These are phyloP conservation scores for Salvelinus fontinalis DNA, from an alignment of 2,113 vertebrate species.

Conservation along the genomic window DNA sequence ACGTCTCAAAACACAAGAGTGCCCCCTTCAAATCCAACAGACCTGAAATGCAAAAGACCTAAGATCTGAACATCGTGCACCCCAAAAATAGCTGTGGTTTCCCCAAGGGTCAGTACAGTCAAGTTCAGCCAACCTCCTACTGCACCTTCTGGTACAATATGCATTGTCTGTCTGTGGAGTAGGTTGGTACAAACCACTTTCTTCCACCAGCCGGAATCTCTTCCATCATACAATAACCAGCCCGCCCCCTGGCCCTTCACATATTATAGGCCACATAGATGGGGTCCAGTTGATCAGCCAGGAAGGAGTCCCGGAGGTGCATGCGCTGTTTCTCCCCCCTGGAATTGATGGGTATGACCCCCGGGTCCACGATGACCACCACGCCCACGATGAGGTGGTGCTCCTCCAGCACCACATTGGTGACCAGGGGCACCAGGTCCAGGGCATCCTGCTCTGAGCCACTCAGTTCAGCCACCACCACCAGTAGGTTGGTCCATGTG, in stretches of 20 bases:
- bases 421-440: conserved; percentile 94
- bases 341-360: conserved; percentile 97
- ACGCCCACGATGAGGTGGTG: conserved; percentile 96
- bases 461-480: conserved; percentile 95
- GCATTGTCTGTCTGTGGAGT: conserved; percentile 33
- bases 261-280: conserved; percentile 99
- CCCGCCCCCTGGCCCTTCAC: conserved; percentile 65
- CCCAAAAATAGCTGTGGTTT: not conserved
- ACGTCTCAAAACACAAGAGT: conserved; percentile 45
- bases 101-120: too few species aligned
- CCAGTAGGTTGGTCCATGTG: conserved; percentile 98
- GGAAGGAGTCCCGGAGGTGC: conserved; percentile 97
- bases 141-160: conserved; percentile 18
- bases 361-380: conserved; percentile 96
- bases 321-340: conserved; percentile 97
- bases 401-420: conserved; percentile 96
- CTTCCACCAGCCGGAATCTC: not conserved
- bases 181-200: not conserved
- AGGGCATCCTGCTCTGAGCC: conserved; percentile 96
- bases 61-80: too few species aligned
- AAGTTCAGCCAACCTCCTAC: conserved; percentile 33
- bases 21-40: conserved; percentile 40
- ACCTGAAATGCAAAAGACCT: too few species aligned
- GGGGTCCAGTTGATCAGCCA: conserved; percentile 95
- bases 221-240: not conserved